Evolutionary conservation across 2,113 vertebrate species (phyloP), one percentile per base, ranked within the genome.

Genomic region (Cervus canadensis): DNA sequence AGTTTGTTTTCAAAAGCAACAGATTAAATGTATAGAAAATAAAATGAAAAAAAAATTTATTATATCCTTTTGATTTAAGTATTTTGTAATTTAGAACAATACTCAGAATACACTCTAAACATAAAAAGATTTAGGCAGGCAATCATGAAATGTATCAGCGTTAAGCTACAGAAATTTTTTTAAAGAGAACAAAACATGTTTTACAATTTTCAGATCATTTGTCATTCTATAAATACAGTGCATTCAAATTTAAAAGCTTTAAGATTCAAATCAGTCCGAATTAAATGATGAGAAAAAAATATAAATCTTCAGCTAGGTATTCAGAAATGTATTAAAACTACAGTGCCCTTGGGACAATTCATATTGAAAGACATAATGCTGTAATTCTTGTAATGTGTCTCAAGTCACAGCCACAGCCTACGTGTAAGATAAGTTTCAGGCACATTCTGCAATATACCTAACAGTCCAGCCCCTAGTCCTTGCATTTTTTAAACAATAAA

Each of bases 141-240:
- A 96, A 17, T 97, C 45, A 96, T 83, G 45, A 89, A 92, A 92
- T 87, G 81, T 91, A 59, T 93, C 96, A 95, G 30, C 83, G 3
- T 96, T 94, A 97, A 93, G 19, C 43, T 97, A 52, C 40, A 95
- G 5, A 93, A 54, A 87, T 85, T 78, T 89, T 74, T 87, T 33
- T 94, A 95, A 94, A 87, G 92, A 95, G 54, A 13, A 45, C 74
- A 84, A 95, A 93, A 56, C 28, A 95, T 85, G 43, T 95, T 97
- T 98, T 95, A 94, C 15, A 14, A 1, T n/a, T 96, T 45, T 96
- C 64, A 97, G 26, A 87, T 93, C 95, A 57, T 50, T 95, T 98
- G 60, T 98, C 85, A 94, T 93, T 97, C 96, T 97, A 60, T 3
- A 98, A 97, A 97, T 54, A 28, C 43, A 15, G 2, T 89, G 1